Conservation (phyloP, 2,113 vertebrate genomes). For the Elanoides forficatus region DNA sequence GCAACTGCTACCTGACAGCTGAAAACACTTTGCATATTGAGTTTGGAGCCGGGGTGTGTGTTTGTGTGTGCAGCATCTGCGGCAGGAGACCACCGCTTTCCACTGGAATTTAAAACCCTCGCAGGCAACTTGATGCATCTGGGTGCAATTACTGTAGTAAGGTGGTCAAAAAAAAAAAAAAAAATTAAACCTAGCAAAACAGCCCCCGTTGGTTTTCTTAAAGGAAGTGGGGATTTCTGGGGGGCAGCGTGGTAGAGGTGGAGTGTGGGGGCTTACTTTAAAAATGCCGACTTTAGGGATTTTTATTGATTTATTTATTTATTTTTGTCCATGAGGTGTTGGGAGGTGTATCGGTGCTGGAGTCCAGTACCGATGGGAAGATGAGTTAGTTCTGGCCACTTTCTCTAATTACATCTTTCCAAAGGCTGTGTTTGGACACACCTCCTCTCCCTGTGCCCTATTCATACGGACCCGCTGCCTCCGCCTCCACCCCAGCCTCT, state of each 20-base stretch:
- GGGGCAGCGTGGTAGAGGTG: neutral
- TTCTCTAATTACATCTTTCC: neutral
- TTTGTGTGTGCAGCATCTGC: neutral
- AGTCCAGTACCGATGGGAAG: neutral
- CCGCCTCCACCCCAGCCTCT: neutral
- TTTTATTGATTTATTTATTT: neutral
- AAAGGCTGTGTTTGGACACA: neutral
- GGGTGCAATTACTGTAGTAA: constrained; percentile 67
- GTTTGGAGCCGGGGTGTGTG: neutral
- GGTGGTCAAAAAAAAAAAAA: constrained; percentile 6
- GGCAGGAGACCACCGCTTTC: constrained; percentile 11
- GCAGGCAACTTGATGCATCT: constrained; percentile 59
- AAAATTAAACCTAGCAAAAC: neutral
- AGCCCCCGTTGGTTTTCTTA: constrained; percentile 13
- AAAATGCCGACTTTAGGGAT: neutral
- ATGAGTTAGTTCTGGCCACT: constrained; percentile 19
- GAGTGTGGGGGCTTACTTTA: neutral
- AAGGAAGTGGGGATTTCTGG: neutral
- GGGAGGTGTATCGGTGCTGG: neutral
- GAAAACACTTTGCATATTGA: constrained; percentile 33
- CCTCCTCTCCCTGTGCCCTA: neutral
- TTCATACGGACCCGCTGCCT: neutral
- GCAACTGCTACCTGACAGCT: constrained; percentile 57
- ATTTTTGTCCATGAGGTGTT: neutral
- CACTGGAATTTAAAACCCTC: constrained; percentile 44